These are phyloP conservation scores for Lutraria rhynchaena DNA, from an alignment of 1,140 invertebrate genomes.

Conservation along the genomic window DNA sequence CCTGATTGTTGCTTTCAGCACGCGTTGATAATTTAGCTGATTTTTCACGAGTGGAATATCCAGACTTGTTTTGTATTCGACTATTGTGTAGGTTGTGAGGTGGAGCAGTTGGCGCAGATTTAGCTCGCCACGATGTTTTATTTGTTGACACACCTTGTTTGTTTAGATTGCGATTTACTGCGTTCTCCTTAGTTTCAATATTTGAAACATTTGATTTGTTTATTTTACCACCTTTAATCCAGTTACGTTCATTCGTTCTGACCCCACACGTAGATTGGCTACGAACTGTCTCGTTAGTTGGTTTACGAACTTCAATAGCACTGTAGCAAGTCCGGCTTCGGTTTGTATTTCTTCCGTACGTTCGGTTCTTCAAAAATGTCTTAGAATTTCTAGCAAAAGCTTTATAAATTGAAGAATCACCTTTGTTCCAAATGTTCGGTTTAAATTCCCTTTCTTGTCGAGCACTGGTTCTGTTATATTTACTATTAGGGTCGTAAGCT, in stretches of 20 bases:
- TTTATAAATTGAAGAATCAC: constrained; percentile 15
- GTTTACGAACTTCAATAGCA: neutral
- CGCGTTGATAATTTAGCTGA: too few species aligned
- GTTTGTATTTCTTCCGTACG: neutral
- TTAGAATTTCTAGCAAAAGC: constrained; percentile 25
- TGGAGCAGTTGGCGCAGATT: constrained; percentile 1
- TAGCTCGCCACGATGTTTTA: constrained; percentile 12
- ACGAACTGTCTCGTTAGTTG: neutral
- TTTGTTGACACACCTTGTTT: constrained; percentile 6
- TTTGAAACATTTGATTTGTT: neutral
- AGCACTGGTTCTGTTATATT: neutral
- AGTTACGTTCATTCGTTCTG: neutral
- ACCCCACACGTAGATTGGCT: constrained; percentile 30
- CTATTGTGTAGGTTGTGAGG: neutral
- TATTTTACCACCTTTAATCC: constrained; percentile 10
- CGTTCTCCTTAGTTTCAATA: neutral
- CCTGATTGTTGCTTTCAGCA: too few species aligned
- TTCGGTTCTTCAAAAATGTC: neutral
- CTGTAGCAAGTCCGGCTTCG: constrained; percentile 8
- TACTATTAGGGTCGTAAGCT: neutral
- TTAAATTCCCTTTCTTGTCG: neutral
- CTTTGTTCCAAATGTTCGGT: constrained; percentile 4
- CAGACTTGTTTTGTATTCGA: too few species aligned
- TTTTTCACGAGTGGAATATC: too few species aligned
- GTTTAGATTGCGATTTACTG: neutral